Conservation (phyloP, 2,888 invertebrate species). For the Myopa testacea region DNA sequence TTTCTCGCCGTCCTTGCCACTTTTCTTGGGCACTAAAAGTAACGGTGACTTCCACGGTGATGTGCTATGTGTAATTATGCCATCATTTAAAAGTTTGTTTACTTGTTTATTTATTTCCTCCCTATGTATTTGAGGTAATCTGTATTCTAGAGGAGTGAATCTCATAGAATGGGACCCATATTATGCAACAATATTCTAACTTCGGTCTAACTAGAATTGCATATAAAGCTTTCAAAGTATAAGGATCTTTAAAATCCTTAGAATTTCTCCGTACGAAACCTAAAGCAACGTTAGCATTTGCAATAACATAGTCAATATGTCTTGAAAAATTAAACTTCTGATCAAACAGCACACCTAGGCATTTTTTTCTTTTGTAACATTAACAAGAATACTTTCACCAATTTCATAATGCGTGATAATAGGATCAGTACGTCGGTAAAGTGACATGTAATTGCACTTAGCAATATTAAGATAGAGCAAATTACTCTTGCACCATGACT, state of each 20-base stretch:
- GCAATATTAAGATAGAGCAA: background rate
- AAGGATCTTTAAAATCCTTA: constrained; percentile 1
- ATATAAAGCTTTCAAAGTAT: constrained; percentile 11
- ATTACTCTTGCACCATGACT: background rate
- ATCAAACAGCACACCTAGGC: constrained; percentile 12
- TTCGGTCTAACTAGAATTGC: background rate
- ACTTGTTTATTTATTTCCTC: too few relatives aligned
- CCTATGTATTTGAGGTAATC: too few relatives aligned
- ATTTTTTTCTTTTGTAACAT: background rate
- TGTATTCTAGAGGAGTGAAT: background rate
- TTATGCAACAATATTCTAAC: background rate
- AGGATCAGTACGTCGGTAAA: background rate
- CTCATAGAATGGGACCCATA: background rate
- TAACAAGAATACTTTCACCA: background rate
- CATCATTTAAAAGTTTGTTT: too few relatives aligned
- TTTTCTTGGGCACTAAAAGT: too few relatives aligned
- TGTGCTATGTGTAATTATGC: too few relatives aligned
- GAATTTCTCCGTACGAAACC: constrained; percentile 6
- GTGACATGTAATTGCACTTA: background rate
- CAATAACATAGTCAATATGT: background rate
- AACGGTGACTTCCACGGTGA: too few relatives aligned
- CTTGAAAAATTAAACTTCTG: background rate
- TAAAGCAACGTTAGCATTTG: background rate
- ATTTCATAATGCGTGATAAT: background rate
- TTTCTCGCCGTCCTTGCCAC: too few relatives aligned